Conservation (phyloP, 2,888 invertebrate species). For the Volucella bombylans region DNA sequence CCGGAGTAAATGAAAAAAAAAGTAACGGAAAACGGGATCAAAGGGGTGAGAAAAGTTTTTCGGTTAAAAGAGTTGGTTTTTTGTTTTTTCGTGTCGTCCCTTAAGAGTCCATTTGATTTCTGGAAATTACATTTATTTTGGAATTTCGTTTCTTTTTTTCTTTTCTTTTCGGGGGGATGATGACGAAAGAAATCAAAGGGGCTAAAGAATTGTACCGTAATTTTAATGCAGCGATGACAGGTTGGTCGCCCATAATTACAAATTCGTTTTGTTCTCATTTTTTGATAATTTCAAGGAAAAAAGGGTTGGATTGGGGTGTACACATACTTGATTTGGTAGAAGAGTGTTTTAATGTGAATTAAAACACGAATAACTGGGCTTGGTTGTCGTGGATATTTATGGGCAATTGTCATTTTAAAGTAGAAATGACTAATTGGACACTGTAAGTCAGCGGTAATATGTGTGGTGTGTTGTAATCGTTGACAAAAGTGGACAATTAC, state of each 20-base stretch:
- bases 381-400: conserved; percentile 42
- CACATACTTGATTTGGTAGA: conserved; percentile 20
- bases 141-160: conserved; percentile 22
- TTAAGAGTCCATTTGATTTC: conserved; percentile 66
- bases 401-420: conserved; percentile 51
- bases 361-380: background rate
- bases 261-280: conserved; percentile 51
- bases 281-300: conserved; percentile 47
- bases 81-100: background rate
- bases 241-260: conserved; percentile 71
- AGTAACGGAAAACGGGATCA: conserved; percentile 24
- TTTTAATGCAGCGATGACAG: conserved; percentile 71
- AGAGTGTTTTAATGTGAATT: conserved; percentile 34
- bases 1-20: background rate
- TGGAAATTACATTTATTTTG: conserved; percentile 47
- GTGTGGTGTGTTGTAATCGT: background rate
- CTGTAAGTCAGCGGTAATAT: conserved; percentile 18
- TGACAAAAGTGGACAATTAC: background rate
- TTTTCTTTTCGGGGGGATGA: conserved; percentile 20
- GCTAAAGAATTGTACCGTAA: conserved; percentile 48
- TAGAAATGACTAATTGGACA: conserved; percentile 19
- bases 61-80: conserved; percentile 42
- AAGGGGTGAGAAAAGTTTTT: conserved; percentile 61
- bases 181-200: conserved; percentile 7
- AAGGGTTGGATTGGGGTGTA: conserved; percentile 38